A percentile compares a stretch with the other conserved stretches of the same genome.
Evolutionary conservation across 2,888 invertebrate genomes (phyloP).

Genomic region (Tenodera sinensis): DNA sequence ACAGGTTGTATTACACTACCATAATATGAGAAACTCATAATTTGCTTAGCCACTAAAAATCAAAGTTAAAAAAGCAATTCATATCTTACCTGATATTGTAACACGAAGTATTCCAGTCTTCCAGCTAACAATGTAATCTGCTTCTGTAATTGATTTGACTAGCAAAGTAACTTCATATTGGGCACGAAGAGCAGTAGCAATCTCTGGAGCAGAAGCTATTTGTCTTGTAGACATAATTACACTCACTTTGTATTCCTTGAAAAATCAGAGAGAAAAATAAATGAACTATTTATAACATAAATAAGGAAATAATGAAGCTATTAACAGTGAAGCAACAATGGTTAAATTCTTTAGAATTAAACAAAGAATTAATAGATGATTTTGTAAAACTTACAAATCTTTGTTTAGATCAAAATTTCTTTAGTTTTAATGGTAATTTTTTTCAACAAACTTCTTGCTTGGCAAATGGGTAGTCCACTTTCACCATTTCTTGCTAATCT

Average conservation of each 20-base stretch:
- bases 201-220: slow-evolving; percentile 6
- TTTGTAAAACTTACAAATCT: no score
- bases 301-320: no score
- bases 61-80: background rate
- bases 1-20: background rate
- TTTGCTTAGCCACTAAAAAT: background rate
- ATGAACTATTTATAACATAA: no score
- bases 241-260: background rate
- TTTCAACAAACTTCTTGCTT: no score
- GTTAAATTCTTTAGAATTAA: no score
- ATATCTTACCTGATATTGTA: background rate
- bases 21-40: background rate
- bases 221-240: slow-evolving; percentile 2
- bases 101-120: background rate
- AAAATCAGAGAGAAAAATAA: background rate
- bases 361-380: no score
- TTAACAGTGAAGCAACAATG: no score
- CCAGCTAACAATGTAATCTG: slow-evolving; percentile 3
- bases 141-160: background rate
- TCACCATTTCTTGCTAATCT: no score
- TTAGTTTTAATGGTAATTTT: no score
- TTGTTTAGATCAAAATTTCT: no score
- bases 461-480: no score
- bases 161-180: background rate
- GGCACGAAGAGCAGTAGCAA: slow-evolving; percentile 6